phyloP scores from a whole-genome alignment of 1,140 invertebrate species.

The Euura lappo region DNA sequence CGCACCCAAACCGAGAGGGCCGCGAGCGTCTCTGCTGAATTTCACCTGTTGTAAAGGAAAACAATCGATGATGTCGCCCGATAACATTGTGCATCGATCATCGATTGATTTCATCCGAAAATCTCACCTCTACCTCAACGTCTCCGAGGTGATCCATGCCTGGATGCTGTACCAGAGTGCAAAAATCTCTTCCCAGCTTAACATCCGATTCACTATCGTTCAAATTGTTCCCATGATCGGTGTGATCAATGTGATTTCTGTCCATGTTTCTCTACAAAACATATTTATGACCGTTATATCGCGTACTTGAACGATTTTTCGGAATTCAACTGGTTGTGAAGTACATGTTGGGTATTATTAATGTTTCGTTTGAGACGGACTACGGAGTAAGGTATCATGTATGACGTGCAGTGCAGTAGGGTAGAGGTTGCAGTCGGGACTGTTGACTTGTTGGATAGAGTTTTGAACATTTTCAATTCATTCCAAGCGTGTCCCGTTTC shows the following conservation, averaged over 20 bases:
- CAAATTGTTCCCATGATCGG: constrained; percentile 41
- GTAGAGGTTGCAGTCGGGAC: too few relatives aligned
- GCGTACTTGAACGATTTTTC: too few relatives aligned
- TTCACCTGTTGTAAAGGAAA: constrained; percentile 45
- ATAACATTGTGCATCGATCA: not conserved
- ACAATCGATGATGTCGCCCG: constrained; percentile 1
- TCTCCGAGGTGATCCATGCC: constrained; percentile 43
- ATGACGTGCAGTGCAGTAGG: too few relatives aligned
- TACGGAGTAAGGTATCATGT: too few relatives aligned
- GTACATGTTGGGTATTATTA: too few relatives aligned
- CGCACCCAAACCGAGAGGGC: constrained; percentile 58
- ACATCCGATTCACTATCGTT: constrained; percentile 46
- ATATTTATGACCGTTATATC: too few relatives aligned
- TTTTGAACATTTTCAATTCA: constrained; percentile 1
- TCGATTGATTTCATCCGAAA: not conserved
- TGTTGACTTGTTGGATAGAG: not conserved
- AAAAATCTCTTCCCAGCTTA: constrained; percentile 50
- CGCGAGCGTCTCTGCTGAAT: constrained; percentile 56
- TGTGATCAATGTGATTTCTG: constrained; percentile 46
- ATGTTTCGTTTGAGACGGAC: too few relatives aligned
- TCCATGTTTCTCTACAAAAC: constrained; percentile 47
- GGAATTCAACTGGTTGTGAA: too few relatives aligned
- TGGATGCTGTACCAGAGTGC: constrained; percentile 44
- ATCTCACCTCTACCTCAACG: constrained; percentile 44
- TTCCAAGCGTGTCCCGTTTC: not conserved